Conservation (phyloP, 2,113 vertebrate species). For the Petrocephalus microphthalmus region DNA sequence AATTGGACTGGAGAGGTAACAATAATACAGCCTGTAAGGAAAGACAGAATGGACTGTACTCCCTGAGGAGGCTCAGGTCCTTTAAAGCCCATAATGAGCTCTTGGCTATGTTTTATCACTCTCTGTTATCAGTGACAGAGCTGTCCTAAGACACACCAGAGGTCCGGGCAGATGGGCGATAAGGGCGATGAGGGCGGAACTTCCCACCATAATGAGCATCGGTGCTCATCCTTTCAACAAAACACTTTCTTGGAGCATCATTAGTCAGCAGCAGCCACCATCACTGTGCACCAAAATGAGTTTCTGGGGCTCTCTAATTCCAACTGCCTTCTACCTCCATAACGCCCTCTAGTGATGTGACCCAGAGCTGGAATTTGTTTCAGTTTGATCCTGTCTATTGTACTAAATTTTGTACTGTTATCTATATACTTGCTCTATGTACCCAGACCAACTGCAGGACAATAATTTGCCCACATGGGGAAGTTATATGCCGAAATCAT, state of each 20-base stretch:
- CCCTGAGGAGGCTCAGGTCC: not conserved
- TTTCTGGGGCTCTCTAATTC: not conserved
- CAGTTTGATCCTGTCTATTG: not conserved
- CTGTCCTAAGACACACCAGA: not conserved
- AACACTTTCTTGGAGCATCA: not conserved
- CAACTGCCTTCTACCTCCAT: not conserved
- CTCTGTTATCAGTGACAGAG: not conserved
- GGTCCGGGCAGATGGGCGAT: not conserved
- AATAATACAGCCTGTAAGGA: not conserved
- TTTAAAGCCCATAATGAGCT: not conserved
- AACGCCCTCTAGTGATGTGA: not conserved
- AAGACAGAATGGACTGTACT: not conserved
- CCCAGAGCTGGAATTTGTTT: not conserved
- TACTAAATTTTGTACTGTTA: not conserved
- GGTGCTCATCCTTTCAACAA: not conserved
- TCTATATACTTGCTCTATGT: not conserved
- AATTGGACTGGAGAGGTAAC: not conserved
- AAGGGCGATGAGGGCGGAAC: not conserved
- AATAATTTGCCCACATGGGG: not conserved
- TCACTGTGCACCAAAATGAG: not conserved
- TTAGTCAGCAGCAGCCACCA: not conserved
- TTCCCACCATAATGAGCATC: not conserved
- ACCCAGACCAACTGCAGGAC: not conserved
- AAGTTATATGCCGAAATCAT: not conserved
- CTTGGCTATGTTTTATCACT: not conserved